phyloP scores from a whole-genome alignment of 2,888 invertebrate species.

The Temnothorax ravouxi region DNA sequence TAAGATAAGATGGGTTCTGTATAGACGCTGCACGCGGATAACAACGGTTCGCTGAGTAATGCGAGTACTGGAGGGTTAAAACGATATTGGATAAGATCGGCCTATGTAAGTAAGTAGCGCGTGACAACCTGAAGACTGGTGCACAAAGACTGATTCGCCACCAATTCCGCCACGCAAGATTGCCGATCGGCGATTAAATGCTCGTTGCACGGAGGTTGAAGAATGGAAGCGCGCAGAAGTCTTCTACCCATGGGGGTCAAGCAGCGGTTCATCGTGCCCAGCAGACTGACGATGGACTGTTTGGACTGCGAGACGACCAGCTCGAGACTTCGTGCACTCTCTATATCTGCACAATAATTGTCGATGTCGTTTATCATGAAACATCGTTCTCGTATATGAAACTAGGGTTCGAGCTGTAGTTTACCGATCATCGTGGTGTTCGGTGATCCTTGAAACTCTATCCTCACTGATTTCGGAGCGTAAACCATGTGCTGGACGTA shows the following conservation, averaged over 20 bases:
- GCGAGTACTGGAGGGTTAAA: too few relatives aligned
- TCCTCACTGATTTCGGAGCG: conserved; percentile 91
- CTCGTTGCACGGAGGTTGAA: conserved; percentile 92
- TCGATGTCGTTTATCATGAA: not conserved
- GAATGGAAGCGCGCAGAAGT: conserved; percentile 92
- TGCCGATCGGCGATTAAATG: conserved; percentile 90
- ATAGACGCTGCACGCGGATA: too few relatives aligned
- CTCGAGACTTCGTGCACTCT: conserved; percentile 93
- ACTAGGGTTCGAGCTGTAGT: not conserved
- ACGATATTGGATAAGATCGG: too few relatives aligned
- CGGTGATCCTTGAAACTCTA: conserved; percentile 94
- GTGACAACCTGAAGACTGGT: conserved; percentile 89
- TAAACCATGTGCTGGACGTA: conserved; percentile 92
- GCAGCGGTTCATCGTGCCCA: conserved; percentile 90
- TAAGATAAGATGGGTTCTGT: too few relatives aligned
- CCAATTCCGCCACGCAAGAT: conserved; percentile 92
- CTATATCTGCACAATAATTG: conserved; percentile 89
- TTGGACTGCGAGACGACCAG: conserved; percentile 88
- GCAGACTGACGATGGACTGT: conserved; percentile 88
- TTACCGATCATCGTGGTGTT: conserved; percentile 94
- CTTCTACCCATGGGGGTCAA: conserved; percentile 92
- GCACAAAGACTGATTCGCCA: conserved; percentile 90
- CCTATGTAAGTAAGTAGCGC: too few relatives aligned
- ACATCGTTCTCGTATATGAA: not conserved
- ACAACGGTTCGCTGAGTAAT: too few relatives aligned